Base-by-base conservation (phyloP, 2,113 vertebrate genomes). In the Peromyscus californicus region DNA sequence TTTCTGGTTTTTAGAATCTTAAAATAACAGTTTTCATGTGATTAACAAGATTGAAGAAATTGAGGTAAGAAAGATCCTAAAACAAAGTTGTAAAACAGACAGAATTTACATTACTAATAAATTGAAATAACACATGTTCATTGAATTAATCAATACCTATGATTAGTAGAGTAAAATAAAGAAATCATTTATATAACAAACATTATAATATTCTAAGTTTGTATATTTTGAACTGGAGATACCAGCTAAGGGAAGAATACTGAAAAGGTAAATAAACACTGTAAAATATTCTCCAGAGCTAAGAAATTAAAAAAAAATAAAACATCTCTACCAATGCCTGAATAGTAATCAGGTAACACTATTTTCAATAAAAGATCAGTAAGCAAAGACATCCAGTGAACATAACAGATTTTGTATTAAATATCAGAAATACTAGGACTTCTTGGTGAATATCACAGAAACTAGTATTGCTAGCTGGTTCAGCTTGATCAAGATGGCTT, bases 311-410 rank as follows among this genome's bases (percentile, higher is more conserved):
- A 17, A 67, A 67, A 79, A 91, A 86, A 91, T 89, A 45, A 93
- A 85, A 67, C 33, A 78, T 36, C 21, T 4, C 5, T 80, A 29
- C 8, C 31, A 94, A 39, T 89, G n/a, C 3, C 22, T 93, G 6
- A 24, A 84, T 11, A 76, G 29, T 82, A 88, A 84, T 87, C 13
- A 93, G 69, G 21, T 82, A 54, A 65, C 59, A 61, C 5, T 45
- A 84, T 87, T 90, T 95, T 8, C 21, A 94, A 89, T 79, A 65
- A 93, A 92, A 76, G 17, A 70, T 86, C 79, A 22, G 61, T 80
- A 92, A 82, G 19, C 80, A 67, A 85, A 54, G 19, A 59, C 54
- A 10, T 76, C 57, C 89, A 80, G 15, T 45, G 48, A 75, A 48
- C 22, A 54, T 74, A 36, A 89, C 42, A 54, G 4, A 54, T 85